Base-by-base conservation (phyloP, 2,113 vertebrate genomes). In the Nycticebus coucang region DNA sequence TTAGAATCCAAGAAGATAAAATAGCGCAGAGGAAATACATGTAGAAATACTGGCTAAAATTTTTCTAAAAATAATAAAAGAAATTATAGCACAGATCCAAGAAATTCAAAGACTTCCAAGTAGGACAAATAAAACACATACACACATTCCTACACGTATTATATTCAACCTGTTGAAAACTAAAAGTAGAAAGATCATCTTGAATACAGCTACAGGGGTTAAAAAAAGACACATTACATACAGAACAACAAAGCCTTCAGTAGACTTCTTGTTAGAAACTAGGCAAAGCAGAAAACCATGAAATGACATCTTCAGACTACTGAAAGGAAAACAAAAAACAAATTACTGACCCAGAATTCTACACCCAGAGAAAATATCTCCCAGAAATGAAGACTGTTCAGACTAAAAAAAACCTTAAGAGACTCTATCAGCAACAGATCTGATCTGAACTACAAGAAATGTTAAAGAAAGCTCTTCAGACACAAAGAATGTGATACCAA, bases 71-170 rank as follows among this genome's bases (percentile, higher is more conserved):
- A 55, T 57, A 95, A 93, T 12, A n/a, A 66, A 60, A 89, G 5
- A 66, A 74, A 93, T 68, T 19, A 82, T 95, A 94, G 15, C 50
- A 89, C 28, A 93, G 50, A 87, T 89, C 19, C 87, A 87, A 94
- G 17, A 77, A 69, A 22, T 55, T 95, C 28, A 93, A 33, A 88
- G 18, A 95, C 71, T 82, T 6, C 30, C 24, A 84, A 87, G 18
- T 4, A 88, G 28, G 28, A 83, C 68, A 86, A 96, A 88, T 45
- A 59, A 0, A 60, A 62, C 21, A 55, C 1, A 92, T 35, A 75
- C 53, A 84, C 60, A 77, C 14, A 41, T 12, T 10, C 1, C 26
- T 45, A 62, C 18, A 89, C 11, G 57, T 78, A 69, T 28, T n/a
- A 81, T 35, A 82, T 62, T 64, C 50, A 84, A 84, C 78, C 5